phyloP scores from a whole-genome alignment of 64 coral and sea anemone species.

The Porites lutea region DNA sequence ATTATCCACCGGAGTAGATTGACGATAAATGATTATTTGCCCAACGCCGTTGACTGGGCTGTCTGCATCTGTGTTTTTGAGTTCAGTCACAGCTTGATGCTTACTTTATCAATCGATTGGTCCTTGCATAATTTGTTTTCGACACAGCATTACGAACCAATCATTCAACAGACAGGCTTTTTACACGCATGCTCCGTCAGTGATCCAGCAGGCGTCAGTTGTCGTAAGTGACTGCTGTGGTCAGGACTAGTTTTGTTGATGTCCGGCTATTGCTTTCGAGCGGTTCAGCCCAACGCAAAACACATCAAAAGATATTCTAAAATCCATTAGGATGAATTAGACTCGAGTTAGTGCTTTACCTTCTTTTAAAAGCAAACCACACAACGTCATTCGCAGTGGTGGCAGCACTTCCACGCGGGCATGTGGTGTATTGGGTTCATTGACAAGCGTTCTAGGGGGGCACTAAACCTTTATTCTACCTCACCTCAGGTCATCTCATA shows the following conservation, averaged over 20 bases:
- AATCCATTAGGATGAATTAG: constrained; percentile 57
- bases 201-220: constrained; percentile 56
- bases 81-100: constrained; percentile 80
- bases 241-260: constrained; percentile 13
- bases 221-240: constrained; percentile 19
- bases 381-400: constrained; percentile 58
- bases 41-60: constrained; percentile 52
- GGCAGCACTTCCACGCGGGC: constrained; percentile 52
- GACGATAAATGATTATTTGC: constrained; percentile 68
- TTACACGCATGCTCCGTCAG: constrained; percentile 50
- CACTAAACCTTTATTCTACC: constrained; percentile 71
- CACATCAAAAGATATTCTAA: constrained; percentile 45
- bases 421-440: constrained; percentile 72
- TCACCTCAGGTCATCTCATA: constrained; percentile 58
- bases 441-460: constrained; percentile 74
- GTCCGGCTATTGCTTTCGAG: constrained; percentile 11
- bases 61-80: constrained; percentile 76
- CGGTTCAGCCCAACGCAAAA: constrained; percentile 30
- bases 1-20: constrained; percentile 63
- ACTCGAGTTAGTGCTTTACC: constrained; percentile 69
- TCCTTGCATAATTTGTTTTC: constrained; percentile 56
- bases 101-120: constrained; percentile 63
- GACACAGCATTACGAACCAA: constrained; percentile 28
- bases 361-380: constrained; percentile 63
- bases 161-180: constrained; percentile 54